Percentiles rank a stretch among this genome's conserved stretches.
Evolutionary conservation across 2,797 vertebrate species (phyloP).

Genomic region (Allobates femoralis): DNA sequence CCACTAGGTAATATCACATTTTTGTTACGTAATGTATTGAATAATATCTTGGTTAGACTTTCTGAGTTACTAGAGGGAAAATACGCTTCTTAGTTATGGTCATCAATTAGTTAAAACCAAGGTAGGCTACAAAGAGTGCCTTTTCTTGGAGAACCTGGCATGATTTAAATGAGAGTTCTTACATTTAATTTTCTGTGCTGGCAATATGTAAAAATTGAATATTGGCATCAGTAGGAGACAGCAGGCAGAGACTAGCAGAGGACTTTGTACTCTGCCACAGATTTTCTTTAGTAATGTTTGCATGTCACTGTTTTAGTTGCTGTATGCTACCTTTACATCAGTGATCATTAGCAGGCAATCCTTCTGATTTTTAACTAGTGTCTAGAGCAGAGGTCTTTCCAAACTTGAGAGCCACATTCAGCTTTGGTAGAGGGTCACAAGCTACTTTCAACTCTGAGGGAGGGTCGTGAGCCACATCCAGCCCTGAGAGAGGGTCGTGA

Average conservation of each 20-base stretch:
- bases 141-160: neutral
- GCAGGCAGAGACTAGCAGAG: too few species aligned
- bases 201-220: too few species aligned
- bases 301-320: too few species aligned
- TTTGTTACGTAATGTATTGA: neutral
- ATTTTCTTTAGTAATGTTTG: too few species aligned
- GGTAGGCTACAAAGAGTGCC: neutral
- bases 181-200: neutral
- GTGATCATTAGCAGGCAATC: neutral
- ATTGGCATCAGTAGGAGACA: too few species aligned
- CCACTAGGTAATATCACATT: constrained; percentile 82
- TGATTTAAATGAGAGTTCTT: neutral
- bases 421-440: too few species aligned
- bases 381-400: too few species aligned
- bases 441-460: too few species aligned
- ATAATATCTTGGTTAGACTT: neutral
- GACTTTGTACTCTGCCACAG: neutral
- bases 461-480: too few species aligned
- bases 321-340: neutral
- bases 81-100: neutral
- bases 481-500: too few species aligned
- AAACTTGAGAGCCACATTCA: too few species aligned
- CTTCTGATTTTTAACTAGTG: neutral
- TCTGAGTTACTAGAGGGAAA: neutral
- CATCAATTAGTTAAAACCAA: neutral